Evolutionary conservation across 2,113 vertebrate genomes (phyloP).

Genomic region (Callopanchax toddi): DNA sequence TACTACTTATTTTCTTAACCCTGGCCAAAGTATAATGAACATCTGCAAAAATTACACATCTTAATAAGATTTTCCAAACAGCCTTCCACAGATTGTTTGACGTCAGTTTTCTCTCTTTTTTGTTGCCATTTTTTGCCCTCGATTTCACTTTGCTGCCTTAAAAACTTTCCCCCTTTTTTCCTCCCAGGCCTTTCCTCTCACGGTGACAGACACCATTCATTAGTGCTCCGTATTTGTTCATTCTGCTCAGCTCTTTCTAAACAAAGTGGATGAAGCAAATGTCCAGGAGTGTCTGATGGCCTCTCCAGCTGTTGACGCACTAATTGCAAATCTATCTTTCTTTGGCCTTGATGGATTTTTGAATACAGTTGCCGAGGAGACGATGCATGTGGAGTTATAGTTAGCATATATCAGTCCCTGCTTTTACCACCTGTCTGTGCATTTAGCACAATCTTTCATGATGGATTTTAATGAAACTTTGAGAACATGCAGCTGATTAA

Average conservation of each 20-base stretch:
- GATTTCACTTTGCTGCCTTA: constrained; percentile 7
- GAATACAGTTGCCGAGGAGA: constrained; percentile 55
- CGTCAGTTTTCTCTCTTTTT: constrained; percentile 28
- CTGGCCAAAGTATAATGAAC: constrained; percentile 61
- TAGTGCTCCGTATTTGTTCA: constrained; percentile 51
- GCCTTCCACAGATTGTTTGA: constrained; percentile 37
- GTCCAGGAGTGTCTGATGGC: constrained; percentile 62
- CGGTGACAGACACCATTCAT: constrained; percentile 60
- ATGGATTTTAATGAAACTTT: too few species aligned
- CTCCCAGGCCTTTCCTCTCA: constrained; percentile 30
- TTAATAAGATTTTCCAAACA: constrained; percentile 62
- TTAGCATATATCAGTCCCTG: constrained; percentile 62
- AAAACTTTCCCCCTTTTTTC: constrained; percentile 13
- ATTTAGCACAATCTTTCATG: too few species aligned
- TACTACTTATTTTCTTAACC: constrained; percentile 63
- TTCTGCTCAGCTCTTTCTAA: constrained; percentile 49
- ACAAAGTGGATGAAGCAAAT: constrained; percentile 57
- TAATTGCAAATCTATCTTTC: constrained; percentile 70
- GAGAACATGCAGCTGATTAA: too few species aligned
- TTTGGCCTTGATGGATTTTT: constrained; percentile 62
- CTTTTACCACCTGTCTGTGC: constrained; percentile 31
- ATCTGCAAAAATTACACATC: constrained; percentile 65
- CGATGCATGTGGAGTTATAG: constrained; percentile 40
- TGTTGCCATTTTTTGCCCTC: constrained; percentile 15
- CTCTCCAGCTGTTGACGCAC: constrained; percentile 73